Evolutionary conservation across 2,888 invertebrate species (phyloP), one percentile per base, ranked within the genome.

Genomic region (Spisula solida): DNA sequence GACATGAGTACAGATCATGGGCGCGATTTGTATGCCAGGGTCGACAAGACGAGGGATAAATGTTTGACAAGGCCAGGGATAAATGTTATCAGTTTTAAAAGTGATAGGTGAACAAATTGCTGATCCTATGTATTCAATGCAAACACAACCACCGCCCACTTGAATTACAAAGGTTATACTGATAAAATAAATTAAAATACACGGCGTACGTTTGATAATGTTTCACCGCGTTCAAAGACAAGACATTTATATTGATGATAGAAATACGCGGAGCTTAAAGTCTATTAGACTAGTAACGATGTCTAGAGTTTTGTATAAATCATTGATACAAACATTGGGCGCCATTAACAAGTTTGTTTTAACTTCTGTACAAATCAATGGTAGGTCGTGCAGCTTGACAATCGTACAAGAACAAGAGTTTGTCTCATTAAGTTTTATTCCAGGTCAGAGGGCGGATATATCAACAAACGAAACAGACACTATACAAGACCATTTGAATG

Each of bases 101-200:
- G n/a, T 25, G 60, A 66, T 66, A 20, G 41, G 10, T 66, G 60
- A 66, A 66, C n/a, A 25, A 66, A 25, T n/a, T 25, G n/a, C 20
- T 66, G n/a, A 66, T 10, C 25, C 12, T n/a, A 2, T n/a, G 60
- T 60, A 6, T n/a, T 66, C n/a, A 41, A n/a, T 66, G 10, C n/a
- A 66, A 66, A 66, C n/a, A 56, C 6, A 66, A 60, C 60, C 60
- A 25, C 60, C 60, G 60, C 60, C 60, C 60, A 66, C 60, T n/a
- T 66, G 60, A 66, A 66, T 66, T 25, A 25, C 60, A 25, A n/a
- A 10, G 25, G 25, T 25, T n/a, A 66, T 25, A 25, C 51, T 25
- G 25, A 66, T 66, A 6, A 0, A 25, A n/a, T 66, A n/a, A 66
- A 66, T 25, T n/a, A 20, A 25, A 25, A 66, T 60, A 60, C 0